These are phyloP conservation scores for Paramormyrops hopkinsi DNA, from an alignment of 2,797 vertebrate species.

Conservation along the genomic window DNA sequence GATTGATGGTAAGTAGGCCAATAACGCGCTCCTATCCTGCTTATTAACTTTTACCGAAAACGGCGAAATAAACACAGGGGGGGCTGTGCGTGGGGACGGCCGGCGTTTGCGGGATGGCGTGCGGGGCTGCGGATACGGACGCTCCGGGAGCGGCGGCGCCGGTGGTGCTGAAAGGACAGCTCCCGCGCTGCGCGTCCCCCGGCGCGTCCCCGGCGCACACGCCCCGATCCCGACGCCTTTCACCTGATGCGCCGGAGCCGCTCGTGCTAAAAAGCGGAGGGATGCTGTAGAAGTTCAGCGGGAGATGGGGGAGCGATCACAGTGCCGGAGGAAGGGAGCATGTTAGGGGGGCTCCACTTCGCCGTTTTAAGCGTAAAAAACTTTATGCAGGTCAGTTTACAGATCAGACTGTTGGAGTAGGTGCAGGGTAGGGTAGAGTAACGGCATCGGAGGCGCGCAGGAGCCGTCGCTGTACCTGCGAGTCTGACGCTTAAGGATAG, in stretches of 20 bases:
- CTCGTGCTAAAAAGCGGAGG: not conserved
- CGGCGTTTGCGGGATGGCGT: slow-evolving; percentile 5
- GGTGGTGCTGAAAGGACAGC: slow-evolving; percentile 59
- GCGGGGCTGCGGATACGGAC: not conserved
- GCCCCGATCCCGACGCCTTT: not conserved
- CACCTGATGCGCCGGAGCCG: not conserved
- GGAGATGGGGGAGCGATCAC: not conserved
- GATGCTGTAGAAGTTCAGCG: not conserved
- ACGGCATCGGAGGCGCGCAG: not conserved
- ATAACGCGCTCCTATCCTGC: slow-evolving; percentile 53
- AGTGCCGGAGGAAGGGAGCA: not conserved
- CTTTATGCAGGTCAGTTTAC: not conserved
- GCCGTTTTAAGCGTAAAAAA: not conserved
- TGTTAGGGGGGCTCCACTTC: not conserved
- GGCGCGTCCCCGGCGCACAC: not conserved
- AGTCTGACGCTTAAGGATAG: not conserved
- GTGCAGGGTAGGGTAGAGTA: not conserved
- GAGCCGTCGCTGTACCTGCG: not conserved
- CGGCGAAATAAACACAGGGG: not conserved
- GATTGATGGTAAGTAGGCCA: slow-evolving; percentile 91
- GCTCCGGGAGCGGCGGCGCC: not conserved
- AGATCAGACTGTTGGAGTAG: not conserved
- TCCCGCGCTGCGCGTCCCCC: slow-evolving; percentile 27
- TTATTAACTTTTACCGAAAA: slow-evolving; percentile 39
- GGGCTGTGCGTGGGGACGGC: not conserved